Percentiles rank a stretch among this genome's conserved stretches.
These are phyloP conservation scores for Clitarchus hookeri DNA, from an alignment of 2,888 invertebrate genomes.

Conservation along the genomic window DNA sequence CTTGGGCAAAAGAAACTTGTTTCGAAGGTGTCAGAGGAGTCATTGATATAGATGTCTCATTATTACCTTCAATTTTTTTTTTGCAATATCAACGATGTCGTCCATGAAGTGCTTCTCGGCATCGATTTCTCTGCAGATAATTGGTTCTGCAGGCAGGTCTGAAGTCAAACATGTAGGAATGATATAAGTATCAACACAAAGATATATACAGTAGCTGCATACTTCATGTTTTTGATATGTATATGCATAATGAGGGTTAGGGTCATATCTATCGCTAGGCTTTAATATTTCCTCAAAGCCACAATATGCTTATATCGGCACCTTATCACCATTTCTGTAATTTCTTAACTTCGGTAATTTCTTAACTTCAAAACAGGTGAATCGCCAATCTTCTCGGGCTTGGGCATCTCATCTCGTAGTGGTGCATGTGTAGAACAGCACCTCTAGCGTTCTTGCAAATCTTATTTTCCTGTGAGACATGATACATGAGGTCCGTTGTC, in stretches of 20 bases:
- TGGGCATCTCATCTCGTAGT: no score
- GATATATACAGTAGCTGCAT: not conserved
- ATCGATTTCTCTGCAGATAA: not conserved
- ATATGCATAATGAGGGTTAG: not conserved
- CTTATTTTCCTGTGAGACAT: no score
- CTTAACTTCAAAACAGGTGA: not conserved
- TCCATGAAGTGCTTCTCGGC: not conserved
- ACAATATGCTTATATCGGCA: not conserved
- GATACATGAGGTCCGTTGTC: not conserved
- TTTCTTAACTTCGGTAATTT: no score
- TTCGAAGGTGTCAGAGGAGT: no score
- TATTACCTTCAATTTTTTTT: no score
- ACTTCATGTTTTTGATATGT: not conserved
- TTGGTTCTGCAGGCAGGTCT: not conserved
- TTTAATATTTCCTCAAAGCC: not conserved
- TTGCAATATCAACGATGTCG: no score
- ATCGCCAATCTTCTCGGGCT: not conserved
- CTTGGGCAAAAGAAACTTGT: no score
- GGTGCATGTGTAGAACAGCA: no score
- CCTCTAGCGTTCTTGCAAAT: no score
- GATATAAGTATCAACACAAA: not conserved
- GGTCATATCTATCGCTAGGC: not conserved
- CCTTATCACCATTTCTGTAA: not conserved
- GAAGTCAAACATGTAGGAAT: not conserved
- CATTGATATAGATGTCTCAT: no score